Evolutionary conservation across 2,888 invertebrate species (phyloP).

Genomic region (Candidula unifasciata): DNA sequence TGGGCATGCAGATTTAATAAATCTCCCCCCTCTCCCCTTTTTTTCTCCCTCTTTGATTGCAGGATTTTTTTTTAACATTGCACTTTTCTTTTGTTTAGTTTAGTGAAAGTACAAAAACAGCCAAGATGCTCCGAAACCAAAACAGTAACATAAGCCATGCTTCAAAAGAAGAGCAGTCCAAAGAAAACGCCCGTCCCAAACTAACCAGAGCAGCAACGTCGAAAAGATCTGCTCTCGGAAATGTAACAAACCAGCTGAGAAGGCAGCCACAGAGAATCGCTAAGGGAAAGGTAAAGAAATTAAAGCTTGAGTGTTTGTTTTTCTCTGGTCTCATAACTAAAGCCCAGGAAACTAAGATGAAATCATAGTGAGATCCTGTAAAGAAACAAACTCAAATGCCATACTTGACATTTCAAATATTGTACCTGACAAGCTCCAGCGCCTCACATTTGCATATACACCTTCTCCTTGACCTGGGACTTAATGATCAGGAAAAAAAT

Average conservation of each 20-base stretch:
- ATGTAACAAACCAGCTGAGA: constrained; percentile 73
- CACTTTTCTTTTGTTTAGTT: background rate
- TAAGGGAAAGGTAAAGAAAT: constrained; percentile 62
- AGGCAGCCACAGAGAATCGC: constrained; percentile 73
- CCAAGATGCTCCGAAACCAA: constrained; percentile 14
- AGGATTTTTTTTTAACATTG: background rate
- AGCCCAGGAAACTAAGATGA: too few species aligned
- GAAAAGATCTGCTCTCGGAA: constrained; percentile 69
- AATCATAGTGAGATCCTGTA: too few species aligned
- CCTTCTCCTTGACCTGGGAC: too few species aligned
- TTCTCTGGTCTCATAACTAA: too few species aligned
- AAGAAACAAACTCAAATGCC: too few species aligned
- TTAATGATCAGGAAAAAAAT: too few species aligned
- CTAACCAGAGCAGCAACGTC: constrained; percentile 3
- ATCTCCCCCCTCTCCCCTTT: too few species aligned
- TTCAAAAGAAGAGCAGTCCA: background rate
- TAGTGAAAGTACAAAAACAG: background rate
- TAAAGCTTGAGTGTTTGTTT: background rate
- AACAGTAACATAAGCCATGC: background rate
- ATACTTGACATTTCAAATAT: too few species aligned
- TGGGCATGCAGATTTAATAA: too few species aligned
- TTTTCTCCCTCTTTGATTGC: too few species aligned
- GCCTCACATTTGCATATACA: too few species aligned
- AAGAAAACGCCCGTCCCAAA: constrained; percentile 44
- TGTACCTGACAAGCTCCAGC: too few species aligned